These are phyloP conservation scores for Gymnorhina tibicen DNA, from an alignment of 2,113 vertebrate species.

Conservation along the genomic window DNA sequence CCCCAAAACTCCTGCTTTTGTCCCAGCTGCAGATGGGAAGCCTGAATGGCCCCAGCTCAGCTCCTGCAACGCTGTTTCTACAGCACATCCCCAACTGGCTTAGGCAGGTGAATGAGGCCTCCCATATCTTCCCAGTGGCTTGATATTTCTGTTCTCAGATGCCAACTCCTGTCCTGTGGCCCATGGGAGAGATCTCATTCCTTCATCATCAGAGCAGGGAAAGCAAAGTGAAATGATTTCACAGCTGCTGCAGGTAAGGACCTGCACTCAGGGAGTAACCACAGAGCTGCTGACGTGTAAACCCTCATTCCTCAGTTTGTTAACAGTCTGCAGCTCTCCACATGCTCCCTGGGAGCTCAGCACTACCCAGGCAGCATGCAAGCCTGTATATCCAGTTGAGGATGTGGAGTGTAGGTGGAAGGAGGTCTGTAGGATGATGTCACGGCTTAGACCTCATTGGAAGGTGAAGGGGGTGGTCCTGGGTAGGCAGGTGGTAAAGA, in stretches of 20 bases:
- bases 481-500: neutral
- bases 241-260: conserved; percentile 32
- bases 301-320: neutral
- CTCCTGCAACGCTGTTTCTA: fast-evolving
- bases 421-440: neutral
- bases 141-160: neutral
- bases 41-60: neutral
- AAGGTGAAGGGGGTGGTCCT: neutral
- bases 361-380: neutral
- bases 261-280: conserved; percentile 33
- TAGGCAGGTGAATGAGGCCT: neutral
- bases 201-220: neutral
- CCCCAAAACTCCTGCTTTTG: neutral
- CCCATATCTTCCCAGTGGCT: neutral
- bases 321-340: neutral
- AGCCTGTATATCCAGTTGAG: conserved; percentile 27
- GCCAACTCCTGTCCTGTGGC: neutral
- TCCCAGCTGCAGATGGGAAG: neutral
- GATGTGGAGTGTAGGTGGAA: neutral
- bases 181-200: neutral
- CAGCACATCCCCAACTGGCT: neutral
- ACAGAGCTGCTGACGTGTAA: neutral
- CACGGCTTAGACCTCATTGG: neutral
- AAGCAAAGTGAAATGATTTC: conserved; percentile 31
- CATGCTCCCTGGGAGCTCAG: neutral